Percentiles rank a stretch among this genome's conserved stretches.
Conservation (phyloP, 2,113 vertebrate genomes). For the Potamarius usumacintae region DNA sequence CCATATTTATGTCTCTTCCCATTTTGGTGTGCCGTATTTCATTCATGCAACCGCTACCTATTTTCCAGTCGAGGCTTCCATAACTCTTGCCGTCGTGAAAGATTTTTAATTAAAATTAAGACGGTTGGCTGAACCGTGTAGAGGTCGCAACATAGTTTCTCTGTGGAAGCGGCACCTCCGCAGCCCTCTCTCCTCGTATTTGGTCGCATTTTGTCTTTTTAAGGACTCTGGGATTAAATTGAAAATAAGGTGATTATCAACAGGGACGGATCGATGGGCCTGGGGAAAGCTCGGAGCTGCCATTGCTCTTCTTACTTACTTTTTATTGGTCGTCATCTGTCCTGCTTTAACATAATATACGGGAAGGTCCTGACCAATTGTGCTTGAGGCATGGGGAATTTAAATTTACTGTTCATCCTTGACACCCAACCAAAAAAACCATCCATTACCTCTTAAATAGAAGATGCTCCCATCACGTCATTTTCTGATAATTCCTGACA, state of each 20-base stretch:
- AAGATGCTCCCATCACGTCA: slow-evolving; percentile 25
- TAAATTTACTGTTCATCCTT: slow-evolving; percentile 77
- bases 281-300: slow-evolving; percentile 37
- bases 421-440: slow-evolving; percentile 68
- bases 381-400: slow-evolving; percentile 71
- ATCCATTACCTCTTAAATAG: slow-evolving; percentile 64
- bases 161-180: slow-evolving; percentile 38
- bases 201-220: slow-evolving; percentile 60
- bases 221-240: slow-evolving; percentile 63
- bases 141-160: slow-evolving; percentile 65
- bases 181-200: slow-evolving; percentile 52
- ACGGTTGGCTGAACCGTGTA: slow-evolving; percentile 63
- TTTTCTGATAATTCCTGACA: slow-evolving; percentile 1
- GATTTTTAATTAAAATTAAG: slow-evolving; percentile 76
- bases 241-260: slow-evolving; percentile 63
- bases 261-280: slow-evolving; percentile 55
- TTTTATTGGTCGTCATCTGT: slow-evolving; percentile 80
- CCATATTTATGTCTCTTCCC: slow-evolving; percentile 64
- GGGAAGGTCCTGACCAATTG: slow-evolving; percentile 64
- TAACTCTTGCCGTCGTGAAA: slow-evolving; percentile 69
- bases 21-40: slow-evolving; percentile 62
- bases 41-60: slow-evolving; percentile 64
- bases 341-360: slow-evolving; percentile 72
- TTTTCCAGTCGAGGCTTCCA: slow-evolving; percentile 61
- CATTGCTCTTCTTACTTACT: slow-evolving; percentile 72